Percentiles rank a stretch among this genome's conserved stretches.
phyloP scores from a whole-genome alignment of 2,113 vertebrate species.

The Anser brachyrhynchus region DNA sequence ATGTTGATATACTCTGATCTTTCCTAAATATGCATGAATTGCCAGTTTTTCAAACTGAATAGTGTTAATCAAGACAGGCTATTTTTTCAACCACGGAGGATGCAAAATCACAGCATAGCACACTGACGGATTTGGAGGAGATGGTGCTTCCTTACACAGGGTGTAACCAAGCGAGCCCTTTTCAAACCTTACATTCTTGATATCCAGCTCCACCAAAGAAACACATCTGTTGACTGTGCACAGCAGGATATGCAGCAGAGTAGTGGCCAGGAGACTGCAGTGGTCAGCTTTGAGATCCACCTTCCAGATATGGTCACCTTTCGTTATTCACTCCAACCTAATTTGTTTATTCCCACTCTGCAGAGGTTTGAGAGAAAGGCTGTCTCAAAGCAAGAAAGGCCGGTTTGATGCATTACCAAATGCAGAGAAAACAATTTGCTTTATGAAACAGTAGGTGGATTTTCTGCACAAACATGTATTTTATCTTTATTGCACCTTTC shows the following conservation, averaged over 20 bases:
- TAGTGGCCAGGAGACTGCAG: accelerated
- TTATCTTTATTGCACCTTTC: background rate
- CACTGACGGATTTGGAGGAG: background rate
- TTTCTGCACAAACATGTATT: background rate
- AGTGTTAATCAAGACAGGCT: background rate
- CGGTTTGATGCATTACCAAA: background rate
- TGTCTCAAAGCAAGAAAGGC: background rate
- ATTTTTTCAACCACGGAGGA: background rate
- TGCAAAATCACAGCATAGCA: background rate
- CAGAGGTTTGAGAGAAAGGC: background rate
- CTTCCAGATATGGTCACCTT: background rate
- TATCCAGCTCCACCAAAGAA: background rate
- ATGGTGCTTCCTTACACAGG: background rate
- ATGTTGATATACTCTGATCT: background rate
- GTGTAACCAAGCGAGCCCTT: background rate
- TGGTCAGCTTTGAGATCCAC: background rate
- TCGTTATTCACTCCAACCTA: background rate
- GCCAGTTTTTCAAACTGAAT: background rate
- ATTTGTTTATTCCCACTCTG: background rate
- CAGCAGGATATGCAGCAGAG: background rate
- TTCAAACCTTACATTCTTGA: background rate
- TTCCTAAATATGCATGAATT: background rate
- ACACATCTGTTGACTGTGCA: background rate
- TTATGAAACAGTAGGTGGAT: background rate
- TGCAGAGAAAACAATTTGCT: background rate